Evolutionary conservation across 2,888 invertebrate genomes (phyloP).

Genomic region (Sipha maydis): DNA sequence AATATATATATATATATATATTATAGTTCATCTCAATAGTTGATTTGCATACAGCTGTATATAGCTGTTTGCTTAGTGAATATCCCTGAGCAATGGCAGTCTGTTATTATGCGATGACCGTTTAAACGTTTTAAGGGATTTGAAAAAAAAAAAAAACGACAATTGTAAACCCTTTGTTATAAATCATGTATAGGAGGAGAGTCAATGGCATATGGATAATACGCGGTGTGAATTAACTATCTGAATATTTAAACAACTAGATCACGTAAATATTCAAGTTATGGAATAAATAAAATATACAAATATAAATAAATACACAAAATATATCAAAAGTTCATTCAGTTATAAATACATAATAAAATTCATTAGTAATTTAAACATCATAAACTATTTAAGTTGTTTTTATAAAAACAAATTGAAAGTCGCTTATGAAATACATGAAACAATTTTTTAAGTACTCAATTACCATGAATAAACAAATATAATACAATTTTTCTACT

Average conservation of each 20-base stretch:
- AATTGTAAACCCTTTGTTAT: constrained; percentile 12
- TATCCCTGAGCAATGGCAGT: constrained; percentile 20
- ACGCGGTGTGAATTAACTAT: constrained; percentile 45
- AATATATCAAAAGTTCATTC: not conserved
- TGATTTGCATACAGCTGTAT: constrained; percentile 51
- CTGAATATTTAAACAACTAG: constrained; percentile 21
- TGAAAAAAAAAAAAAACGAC: constrained; percentile 21
- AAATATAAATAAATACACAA: not conserved
- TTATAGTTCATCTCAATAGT: not conserved
- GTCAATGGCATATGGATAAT: constrained; percentile 15
- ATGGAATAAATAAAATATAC: not conserved
- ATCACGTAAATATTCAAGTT: not conserved
- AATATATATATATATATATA: not conserved
- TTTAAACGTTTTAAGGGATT: constrained; percentile 59
- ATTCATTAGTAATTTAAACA: not conserved
- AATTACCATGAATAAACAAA: not conserved
- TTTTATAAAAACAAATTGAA: not conserved
- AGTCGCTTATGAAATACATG: not conserved
- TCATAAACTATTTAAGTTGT: not conserved
- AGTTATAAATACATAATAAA: not conserved
- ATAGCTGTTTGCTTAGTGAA: constrained; percentile 46
- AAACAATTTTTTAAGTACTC: too few species aligned
- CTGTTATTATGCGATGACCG: constrained; percentile 50
- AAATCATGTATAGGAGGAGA: not conserved
- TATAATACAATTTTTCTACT: not conserved